These are phyloP conservation scores for Aporophyla nigra DNA, from an alignment of 2,888 invertebrate species.

Conservation along the genomic window DNA sequence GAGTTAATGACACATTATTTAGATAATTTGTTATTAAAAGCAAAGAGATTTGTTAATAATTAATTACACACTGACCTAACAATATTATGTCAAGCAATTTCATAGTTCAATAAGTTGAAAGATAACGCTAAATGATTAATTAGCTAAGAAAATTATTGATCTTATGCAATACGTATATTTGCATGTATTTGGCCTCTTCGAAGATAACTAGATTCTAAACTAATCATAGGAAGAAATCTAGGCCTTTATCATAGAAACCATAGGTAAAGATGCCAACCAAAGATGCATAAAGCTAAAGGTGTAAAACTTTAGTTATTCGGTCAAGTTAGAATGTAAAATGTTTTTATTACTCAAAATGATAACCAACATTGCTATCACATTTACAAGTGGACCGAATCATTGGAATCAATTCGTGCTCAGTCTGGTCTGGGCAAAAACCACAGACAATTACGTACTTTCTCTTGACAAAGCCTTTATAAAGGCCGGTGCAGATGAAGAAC, in stretches of 20 bases:
- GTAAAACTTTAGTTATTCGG: slow-evolving; percentile 14
- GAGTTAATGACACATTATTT: background rate
- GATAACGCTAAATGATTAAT: slow-evolving; percentile 1
- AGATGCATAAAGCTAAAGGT: background rate
- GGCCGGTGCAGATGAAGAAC: background rate
- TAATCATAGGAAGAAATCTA: background rate
- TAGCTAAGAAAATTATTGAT: background rate
- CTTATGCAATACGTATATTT: background rate
- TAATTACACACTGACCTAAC: background rate
- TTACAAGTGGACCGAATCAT: slow-evolving; percentile 44
- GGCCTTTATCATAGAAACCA: background rate
- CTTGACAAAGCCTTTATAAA: slow-evolving; percentile 14
- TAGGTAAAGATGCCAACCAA: background rate
- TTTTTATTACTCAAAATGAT: slow-evolving; percentile 23
- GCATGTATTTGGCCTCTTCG: background rate
- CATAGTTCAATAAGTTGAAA: background rate
- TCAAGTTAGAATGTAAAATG: slow-evolving; percentile 44
- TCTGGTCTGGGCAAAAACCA: slow-evolving; percentile 34
- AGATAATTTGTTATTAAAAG: background rate
- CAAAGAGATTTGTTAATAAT: background rate
- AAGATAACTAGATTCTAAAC: background rate
- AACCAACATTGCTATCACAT: slow-evolving; percentile 8
- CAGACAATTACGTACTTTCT: slow-evolving; percentile 40
- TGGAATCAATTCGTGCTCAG: slow-evolving; percentile 38
- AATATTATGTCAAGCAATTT: background rate